Percentiles rank a stretch among this genome's conserved stretches.
phyloP scores from a whole-genome alignment of 1,140 invertebrate genomes.

The Contarinia nasturtii region DNA sequence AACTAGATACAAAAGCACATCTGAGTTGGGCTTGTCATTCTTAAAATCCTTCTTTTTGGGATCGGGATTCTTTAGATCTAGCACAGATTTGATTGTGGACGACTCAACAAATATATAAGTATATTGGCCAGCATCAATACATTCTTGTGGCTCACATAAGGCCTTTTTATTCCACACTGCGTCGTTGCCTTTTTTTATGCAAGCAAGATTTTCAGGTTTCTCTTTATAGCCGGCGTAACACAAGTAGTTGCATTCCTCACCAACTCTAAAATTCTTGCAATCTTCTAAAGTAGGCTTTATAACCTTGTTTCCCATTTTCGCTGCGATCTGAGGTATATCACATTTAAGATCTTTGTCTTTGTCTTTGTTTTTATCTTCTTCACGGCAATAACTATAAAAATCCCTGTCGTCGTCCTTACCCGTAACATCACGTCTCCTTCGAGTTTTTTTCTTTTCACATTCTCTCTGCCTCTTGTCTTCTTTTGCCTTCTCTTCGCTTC shows the following conservation, averaged over 20 bases:
- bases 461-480: too few species aligned
- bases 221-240: neutral
- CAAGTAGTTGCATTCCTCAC: neutral
- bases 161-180: neutral
- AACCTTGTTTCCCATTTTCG: neutral
- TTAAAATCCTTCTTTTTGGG: neutral
- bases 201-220: neutral
- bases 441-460: too few species aligned
- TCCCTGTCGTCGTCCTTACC: too few species aligned
- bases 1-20: neutral
- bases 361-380: too few species aligned
- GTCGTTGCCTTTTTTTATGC: too few species aligned
- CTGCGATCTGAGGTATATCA: too few species aligned
- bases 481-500: too few species aligned
- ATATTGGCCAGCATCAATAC: neutral
- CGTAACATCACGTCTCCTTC: too few species aligned
- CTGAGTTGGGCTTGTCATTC: neutral
- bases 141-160: neutral
- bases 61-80: neutral
- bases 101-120: neutral
- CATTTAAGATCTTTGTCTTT: too few species aligned
- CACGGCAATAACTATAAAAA: too few species aligned
- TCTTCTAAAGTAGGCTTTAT: neutral
- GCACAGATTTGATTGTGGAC: neutral
- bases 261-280: neutral